Percentiles rank a stretch among this genome's conserved stretches.
Evolutionary conservation across 2,888 invertebrate genomes (phyloP).

Genomic region (Serrognathus titanus): DNA sequence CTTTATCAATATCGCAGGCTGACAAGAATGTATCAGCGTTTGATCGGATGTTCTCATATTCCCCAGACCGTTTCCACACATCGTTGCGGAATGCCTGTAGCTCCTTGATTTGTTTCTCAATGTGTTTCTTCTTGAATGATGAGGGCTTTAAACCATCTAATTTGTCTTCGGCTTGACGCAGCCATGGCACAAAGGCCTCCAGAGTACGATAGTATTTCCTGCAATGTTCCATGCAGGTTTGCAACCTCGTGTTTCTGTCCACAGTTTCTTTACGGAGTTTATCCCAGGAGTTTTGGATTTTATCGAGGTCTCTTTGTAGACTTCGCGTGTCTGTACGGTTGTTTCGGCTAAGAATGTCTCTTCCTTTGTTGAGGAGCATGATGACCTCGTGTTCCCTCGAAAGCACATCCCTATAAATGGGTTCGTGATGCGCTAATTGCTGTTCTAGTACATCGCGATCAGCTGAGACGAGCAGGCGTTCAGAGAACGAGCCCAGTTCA

Average conservation of each 20-base stretch:
- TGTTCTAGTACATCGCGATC: conserved; percentile 77
- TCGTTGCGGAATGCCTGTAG: conserved; percentile 88
- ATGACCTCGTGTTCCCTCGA: conserved; percentile 90
- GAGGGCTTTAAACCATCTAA: conserved; percentile 73
- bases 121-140: conserved; percentile 78
- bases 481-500: conserved; percentile 71
- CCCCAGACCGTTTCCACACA: conserved; percentile 89
- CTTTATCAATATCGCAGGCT: conserved; percentile 88
- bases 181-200: conserved; percentile 85
- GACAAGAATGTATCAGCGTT: conserved; percentile 85
- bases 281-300: conserved; percentile 89
- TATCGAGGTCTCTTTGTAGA: conserved; percentile 77
- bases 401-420: conserved; percentile 83
- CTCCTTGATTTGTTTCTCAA: conserved; percentile 84
- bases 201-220: conserved; percentile 84
- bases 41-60: conserved; percentile 84
- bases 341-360: conserved; percentile 58
- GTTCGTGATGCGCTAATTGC: conserved; percentile 86
- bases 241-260: conserved; percentile 80
- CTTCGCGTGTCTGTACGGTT: conserved; percentile 56
- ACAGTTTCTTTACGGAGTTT: conserved; percentile 83
- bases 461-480: conserved; percentile 81
- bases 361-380: conserved; percentile 88
- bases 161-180: conserved; percentile 81
- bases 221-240: conserved; percentile 89